Conservation (phyloP, 2,797 vertebrate genomes). For the Sebastes iracundus region DNA sequence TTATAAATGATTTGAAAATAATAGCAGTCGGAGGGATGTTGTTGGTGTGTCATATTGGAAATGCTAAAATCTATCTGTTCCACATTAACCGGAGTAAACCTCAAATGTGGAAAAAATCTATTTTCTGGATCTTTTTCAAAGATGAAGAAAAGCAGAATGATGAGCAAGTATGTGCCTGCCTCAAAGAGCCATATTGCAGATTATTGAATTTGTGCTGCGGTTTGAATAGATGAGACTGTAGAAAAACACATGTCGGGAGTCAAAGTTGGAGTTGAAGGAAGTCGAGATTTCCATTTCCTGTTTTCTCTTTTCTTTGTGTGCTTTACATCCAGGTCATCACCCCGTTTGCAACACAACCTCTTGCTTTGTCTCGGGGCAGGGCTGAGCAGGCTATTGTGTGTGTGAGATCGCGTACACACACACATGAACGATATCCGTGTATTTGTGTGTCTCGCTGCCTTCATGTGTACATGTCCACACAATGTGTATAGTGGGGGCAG, state of each 20-base stretch:
- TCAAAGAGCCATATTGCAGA: slow-evolving; percentile 54
- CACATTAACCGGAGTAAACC: slow-evolving; percentile 42
- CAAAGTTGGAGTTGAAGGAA: slow-evolving; percentile 79
- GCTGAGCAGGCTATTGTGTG: slow-evolving; percentile 36
- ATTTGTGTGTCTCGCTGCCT: slow-evolving; percentile 61
- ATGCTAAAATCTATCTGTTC: slow-evolving; percentile 53
- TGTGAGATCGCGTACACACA: slow-evolving; percentile 32
- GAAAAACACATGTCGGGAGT: slow-evolving; percentile 71
- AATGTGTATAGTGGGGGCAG: slow-evolving; percentile 75
- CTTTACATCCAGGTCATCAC: slow-evolving; percentile 85
- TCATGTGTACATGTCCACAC: slow-evolving; percentile 58
- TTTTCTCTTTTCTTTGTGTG: slow-evolving; percentile 80
- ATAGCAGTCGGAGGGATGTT: slow-evolving; percentile 28
- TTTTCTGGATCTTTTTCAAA: slow-evolving; percentile 25
- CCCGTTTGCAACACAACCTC: slow-evolving; percentile 80
- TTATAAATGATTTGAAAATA: slow-evolving; percentile 78
- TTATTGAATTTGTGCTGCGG: slow-evolving; percentile 49
- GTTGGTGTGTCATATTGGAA: slow-evolving; percentile 35
- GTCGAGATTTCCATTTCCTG: slow-evolving; percentile 85
- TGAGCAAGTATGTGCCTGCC: slow-evolving; percentile 10
- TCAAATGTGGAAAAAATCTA: slow-evolving; percentile 34
- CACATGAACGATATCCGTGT: slow-evolving; percentile 35
- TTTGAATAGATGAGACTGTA: slow-evolving; percentile 54
- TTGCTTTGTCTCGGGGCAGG: slow-evolving; percentile 71
- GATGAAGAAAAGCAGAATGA: slow-evolving; percentile 9